Percentiles rank a stretch among this genome's conserved stretches.
Conservation (phyloP, 2,113 vertebrate species). For the Ancistrus triradiatus region DNA sequence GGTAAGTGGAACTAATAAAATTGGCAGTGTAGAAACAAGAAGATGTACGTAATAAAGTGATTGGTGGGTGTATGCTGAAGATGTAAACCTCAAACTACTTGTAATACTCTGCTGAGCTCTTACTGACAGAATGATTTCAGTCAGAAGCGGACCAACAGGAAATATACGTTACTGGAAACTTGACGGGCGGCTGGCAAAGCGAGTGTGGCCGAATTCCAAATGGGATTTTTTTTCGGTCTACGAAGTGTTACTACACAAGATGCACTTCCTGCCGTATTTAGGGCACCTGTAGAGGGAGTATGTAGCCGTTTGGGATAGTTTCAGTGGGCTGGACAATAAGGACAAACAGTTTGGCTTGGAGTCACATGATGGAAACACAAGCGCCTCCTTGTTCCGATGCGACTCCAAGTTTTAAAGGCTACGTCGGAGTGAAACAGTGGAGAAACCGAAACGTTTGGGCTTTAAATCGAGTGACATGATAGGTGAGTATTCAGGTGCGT, state of each 20-base stretch:
- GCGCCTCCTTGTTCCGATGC: conserved; percentile 44
- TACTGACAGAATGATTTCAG: no score
- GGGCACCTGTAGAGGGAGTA: not conserved
- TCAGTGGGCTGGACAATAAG: conserved; percentile 44
- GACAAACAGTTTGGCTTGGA: conserved; percentile 1
- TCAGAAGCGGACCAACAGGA: no score
- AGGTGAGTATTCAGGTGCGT: conserved; percentile 32
- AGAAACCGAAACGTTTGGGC: conserved; percentile 6
- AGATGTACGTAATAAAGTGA: no score
- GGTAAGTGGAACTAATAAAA: no score
- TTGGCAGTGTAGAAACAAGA: no score
- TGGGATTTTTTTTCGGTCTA: not conserved
- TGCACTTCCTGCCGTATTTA: not conserved
- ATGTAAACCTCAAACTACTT: no score
- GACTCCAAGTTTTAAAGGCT: conserved; percentile 17
- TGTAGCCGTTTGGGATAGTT: conserved; percentile 16
- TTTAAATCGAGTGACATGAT: conserved; percentile 35
- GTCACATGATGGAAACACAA: conserved; percentile 51
- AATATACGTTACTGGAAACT: no score
- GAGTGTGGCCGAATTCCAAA: not conserved
- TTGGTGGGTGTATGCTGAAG: no score
- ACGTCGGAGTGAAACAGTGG: conserved; percentile 11
- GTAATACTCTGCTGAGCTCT: no score
- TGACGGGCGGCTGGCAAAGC: no score
- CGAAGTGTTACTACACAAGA: not conserved